Percentiles rank a stretch among this genome's conserved stretches.
Conservation (phyloP, 2,797 vertebrate genomes). For the Thaleichthys pacificus region DNA sequence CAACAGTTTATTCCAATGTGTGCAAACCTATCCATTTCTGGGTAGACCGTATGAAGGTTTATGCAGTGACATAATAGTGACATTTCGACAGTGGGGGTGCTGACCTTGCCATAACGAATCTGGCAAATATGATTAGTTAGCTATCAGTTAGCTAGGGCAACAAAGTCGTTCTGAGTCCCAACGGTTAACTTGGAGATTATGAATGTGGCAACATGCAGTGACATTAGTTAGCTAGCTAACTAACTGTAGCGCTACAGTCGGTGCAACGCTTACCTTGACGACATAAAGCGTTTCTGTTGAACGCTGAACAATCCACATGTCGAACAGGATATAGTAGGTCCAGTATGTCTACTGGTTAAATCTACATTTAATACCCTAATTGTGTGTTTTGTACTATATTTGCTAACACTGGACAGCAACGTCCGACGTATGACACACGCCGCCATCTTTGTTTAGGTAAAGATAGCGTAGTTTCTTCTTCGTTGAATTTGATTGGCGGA, state of each 20-base stretch:
- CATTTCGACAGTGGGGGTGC: background rate
- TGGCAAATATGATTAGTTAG: background rate
- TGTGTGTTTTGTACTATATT: conserved; percentile 32
- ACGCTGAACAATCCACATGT: conserved; percentile 24
- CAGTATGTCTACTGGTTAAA: conserved; percentile 29
- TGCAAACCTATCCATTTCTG: too few relatives aligned
- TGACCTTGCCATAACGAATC: background rate
- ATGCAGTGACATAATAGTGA: background rate
- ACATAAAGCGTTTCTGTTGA: conserved; percentile 50
- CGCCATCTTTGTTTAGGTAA: conserved; percentile 51
- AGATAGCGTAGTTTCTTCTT: too few relatives aligned
- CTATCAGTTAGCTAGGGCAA: background rate
- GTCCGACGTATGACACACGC: conserved; percentile 50
- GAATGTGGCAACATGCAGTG: background rate
- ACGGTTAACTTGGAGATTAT: too few relatives aligned
- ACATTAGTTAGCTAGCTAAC: background rate
- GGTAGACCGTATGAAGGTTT: background rate
- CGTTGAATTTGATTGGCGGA: too few relatives aligned
- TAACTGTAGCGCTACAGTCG: background rate
- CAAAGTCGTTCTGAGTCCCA: background rate
- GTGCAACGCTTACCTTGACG: conserved; percentile 46
- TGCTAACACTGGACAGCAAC: conserved; percentile 38
- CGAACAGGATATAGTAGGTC: conserved; percentile 28
- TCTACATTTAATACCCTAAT: conserved; percentile 30
- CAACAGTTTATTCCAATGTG: too few relatives aligned